These are phyloP conservation scores for Chrysodeixis includens DNA, from an alignment of 2,888 invertebrate genomes.

Conservation along the genomic window DNA sequence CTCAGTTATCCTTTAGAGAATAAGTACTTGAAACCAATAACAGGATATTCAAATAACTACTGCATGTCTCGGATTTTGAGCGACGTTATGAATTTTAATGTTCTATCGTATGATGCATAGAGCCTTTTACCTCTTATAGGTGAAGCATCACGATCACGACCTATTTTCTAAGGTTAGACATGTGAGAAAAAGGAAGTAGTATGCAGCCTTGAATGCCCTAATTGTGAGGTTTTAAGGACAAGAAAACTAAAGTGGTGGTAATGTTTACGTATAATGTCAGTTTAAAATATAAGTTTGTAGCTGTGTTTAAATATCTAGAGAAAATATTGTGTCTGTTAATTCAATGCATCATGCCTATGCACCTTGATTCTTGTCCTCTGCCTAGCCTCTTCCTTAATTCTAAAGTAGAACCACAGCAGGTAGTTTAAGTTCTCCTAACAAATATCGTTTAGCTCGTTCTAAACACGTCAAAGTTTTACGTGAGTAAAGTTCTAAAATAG, in stretches of 20 bases:
- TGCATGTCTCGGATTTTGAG: slow-evolving; percentile 38
- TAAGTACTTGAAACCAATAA: slow-evolving; percentile 18
- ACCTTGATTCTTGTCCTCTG: no score
- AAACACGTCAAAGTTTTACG: background rate
- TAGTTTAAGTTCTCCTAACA: background rate
- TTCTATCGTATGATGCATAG: slow-evolving; percentile 34
- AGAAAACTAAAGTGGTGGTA: background rate
- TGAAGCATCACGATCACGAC: slow-evolving; percentile 45
- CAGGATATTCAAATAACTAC: slow-evolving; percentile 55
- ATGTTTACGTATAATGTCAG: no score
- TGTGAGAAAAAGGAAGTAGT: background rate
- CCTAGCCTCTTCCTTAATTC: no score
- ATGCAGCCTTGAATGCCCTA: background rate
- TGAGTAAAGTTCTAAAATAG: background rate
- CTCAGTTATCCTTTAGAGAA: background rate
- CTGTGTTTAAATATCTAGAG: no score
- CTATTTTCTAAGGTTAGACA: slow-evolving; percentile 43
- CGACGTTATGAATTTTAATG: slow-evolving; percentile 60
- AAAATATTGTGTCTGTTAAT: no score
- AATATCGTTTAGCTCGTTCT: background rate
- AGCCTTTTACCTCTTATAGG: slow-evolving; percentile 20
- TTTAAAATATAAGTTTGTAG: no score
- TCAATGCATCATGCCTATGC: no score
- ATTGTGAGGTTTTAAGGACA: background rate
- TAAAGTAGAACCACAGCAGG: no score